Evolutionary conservation across 2,888 invertebrate genomes (phyloP), one percentile per base, ranked within the genome.

Genomic region (Alcis repandata): DNA sequence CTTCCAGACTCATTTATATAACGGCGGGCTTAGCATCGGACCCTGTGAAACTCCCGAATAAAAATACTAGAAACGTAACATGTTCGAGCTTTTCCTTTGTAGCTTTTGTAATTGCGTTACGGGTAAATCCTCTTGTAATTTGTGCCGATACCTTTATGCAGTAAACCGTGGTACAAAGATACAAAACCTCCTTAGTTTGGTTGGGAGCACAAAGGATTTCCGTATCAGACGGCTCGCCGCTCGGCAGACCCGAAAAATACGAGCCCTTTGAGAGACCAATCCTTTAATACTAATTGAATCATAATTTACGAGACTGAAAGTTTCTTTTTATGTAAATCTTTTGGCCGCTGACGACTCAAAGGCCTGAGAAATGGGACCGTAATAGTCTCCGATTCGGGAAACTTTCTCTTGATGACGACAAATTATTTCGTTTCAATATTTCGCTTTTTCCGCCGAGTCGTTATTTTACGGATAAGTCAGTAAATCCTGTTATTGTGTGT

Each of bases 211-310:
- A 92, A 92, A 92, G 89, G 88, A 82, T 82, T 79, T 83, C 80
- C 77, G 85, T 84, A 86, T 86, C 87, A 80, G 66, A 40, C 67
- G 59, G 63, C 79, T 78, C 79, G 63, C 56, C 69, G 72, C 66
- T 84, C 87, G 80, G 72, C 86, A 82, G 86, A 91, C 91, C 91
- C 90, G 86, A 91, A 92, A 92, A 91, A 90, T 89, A 86, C 86
- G 78, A 79, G 75, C 85, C 90, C 89, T 91, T 91, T 91, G 90
- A 89, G 86, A 80, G 80, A 79, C 86, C 91, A 91, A 91, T 91
- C 91, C 92, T 89, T 91, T 92, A 92, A 93, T 90, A 91, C 93
- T 93, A 92, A 93, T 93, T 92, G 92, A 92, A 93, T 92, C 91
- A 92, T 93, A 92, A 92, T 93, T 92, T 89, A 79, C 82, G 81